Evolutionary conservation across 2,888 invertebrate species (phyloP).

Genomic region (Sinhomidia bicolor): DNA sequence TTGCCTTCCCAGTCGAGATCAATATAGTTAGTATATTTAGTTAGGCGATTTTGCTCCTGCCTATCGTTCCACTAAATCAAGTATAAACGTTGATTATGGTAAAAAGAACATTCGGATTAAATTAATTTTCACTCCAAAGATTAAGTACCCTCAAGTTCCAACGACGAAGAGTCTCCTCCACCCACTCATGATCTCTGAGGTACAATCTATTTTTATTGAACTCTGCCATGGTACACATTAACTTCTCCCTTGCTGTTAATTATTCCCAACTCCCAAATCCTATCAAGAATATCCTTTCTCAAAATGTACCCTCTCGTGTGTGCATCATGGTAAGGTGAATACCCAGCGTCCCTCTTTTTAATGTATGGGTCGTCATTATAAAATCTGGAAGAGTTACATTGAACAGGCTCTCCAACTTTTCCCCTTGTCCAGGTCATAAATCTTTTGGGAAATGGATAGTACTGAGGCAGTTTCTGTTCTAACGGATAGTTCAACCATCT

Average conservation of each 20-base stretch:
- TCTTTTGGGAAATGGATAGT: constrained; percentile 58
- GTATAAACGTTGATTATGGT: too few species aligned
- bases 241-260: constrained; percentile 66
- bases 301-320: constrained; percentile 17
- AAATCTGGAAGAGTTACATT: constrained; percentile 14
- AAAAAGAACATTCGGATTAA: too few species aligned
- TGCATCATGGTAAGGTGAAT: constrained; percentile 45
- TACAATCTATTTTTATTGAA: constrained; percentile 54
- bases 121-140: neutral
- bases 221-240: constrained; percentile 39
- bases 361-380: constrained; percentile 45
- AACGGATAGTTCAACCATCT: constrained; percentile 56
- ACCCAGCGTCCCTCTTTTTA: neutral
- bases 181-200: constrained; percentile 60
- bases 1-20: constrained; percentile 39
- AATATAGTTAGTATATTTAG: constrained; percentile 44
- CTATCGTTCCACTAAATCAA: constrained; percentile 50
- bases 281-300: constrained; percentile 45
- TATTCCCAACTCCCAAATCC: constrained; percentile 47
- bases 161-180: constrained; percentile 43
- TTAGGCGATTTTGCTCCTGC: constrained; percentile 31
- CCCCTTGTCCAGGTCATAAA: constrained; percentile 57
- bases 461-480: constrained; percentile 63
- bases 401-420: constrained; percentile 47
- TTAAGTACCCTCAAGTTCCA: constrained; percentile 43